Evolutionary conservation across 2,888 invertebrate genomes (phyloP), one percentile per base, ranked within the genome.

Genomic region (Drosophila rellima): DNA sequence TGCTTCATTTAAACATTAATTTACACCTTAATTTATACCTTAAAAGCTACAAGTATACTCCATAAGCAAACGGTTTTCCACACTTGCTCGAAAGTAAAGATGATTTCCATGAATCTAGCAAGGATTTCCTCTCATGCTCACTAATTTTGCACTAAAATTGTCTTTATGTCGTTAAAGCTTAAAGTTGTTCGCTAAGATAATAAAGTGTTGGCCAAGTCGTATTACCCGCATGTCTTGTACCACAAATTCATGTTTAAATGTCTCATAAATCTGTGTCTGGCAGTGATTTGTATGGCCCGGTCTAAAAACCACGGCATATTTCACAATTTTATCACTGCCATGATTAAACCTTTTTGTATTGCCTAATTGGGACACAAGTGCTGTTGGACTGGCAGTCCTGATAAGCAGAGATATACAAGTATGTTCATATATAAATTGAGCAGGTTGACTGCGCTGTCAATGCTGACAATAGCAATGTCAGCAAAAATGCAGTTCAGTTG

Each of bases 261-360:
- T 70, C 84, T 44, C 67, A 82, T 83, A 77, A 88, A 88, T 88
- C 87, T 66, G 63, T 6, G 29, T 20, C 42, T 17, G n/a, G 35
- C 20, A 31, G 62, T 55, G 64, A 56, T 29, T 35, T 59, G 33
- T 52, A 26, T 57, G 59, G 61, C 56, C 79, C 26, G 23, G 54
- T 52, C 42, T 55, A 56, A 56, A 60, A 61, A 54, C 80, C 64
- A 52, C 47, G 44, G 52, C 61, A 67, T 75, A 70, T 75, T 70
- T 79, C 75, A 79, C 75, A 60, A 68, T 70, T 72, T 82, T 88
- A 83, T 83, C 76, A 68, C 62, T 42, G 35, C 44, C 59, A 68
- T 69, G 74, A 81, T 70, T 70, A 69, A 64, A 88, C 57, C 69
- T 62, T 62, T 72, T 70, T 68, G 67, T 70, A 68, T 15, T 50